phyloP scores from a whole-genome alignment of 2,797 vertebrate species.

The Pangasius djambal region DNA sequence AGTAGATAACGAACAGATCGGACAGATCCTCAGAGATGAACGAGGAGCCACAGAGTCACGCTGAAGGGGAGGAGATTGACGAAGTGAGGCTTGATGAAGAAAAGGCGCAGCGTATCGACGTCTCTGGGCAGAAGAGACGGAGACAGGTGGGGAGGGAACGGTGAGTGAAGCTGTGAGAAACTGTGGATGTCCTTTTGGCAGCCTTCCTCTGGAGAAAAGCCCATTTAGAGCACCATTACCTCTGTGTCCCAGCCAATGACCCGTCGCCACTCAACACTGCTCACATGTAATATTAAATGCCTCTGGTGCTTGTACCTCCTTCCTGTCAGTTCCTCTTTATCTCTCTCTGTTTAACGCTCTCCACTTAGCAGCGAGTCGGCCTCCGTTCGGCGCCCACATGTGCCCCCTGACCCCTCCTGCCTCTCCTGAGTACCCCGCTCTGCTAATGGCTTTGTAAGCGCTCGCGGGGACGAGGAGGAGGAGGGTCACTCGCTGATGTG shows the following conservation, averaged over 20 bases:
- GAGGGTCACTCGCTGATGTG: conserved; percentile 57
- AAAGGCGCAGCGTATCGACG: not conserved
- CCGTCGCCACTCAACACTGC: conserved; percentile 66
- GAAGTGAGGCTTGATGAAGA: not conserved
- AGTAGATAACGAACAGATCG: not conserved
- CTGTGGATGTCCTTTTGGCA: not conserved
- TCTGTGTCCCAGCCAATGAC: conserved; percentile 66
- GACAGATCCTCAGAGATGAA: not conserved
- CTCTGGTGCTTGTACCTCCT: conserved; percentile 65
- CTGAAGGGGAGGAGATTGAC: not conserved
- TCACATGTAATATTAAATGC: conserved; percentile 74
- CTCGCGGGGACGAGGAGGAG: conserved; percentile 24
- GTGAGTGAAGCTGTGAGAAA: conserved; percentile 6
- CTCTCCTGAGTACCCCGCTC: conserved; percentile 35
- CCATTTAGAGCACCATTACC: conserved; percentile 48
- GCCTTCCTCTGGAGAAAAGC: conserved; percentile 31
- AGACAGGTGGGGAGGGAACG: not conserved
- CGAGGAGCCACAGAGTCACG: not conserved
- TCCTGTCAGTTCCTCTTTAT: conserved; percentile 45
- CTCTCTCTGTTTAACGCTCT: conserved; percentile 61
- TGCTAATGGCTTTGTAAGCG: conserved; percentile 68
- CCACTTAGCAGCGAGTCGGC: conserved; percentile 64
- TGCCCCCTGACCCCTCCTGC: conserved; percentile 35
- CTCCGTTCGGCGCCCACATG: conserved; percentile 46
- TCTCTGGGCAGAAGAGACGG: not conserved